Base-by-base conservation (phyloP, 2,888 invertebrate species). In the Charanyca ferruginea region DNA sequence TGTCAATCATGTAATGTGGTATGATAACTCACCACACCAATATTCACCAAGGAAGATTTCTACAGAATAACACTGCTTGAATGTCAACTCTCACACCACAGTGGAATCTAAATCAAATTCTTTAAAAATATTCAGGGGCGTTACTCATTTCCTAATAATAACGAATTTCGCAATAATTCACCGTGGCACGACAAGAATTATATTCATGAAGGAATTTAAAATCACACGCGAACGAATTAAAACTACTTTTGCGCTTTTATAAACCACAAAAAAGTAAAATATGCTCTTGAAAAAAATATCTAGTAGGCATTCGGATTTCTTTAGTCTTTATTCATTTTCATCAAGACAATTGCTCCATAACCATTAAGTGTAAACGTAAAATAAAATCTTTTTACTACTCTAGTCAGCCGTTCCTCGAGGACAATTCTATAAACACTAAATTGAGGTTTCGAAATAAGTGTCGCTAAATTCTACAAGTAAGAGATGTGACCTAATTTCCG, bases 401-500 rank as follows among this genome's bases (percentile, higher is more conserved):
- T 22, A 57, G n/a, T 53, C 74, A 61, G 44, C 74, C 42, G 48
- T 61, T 78, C 53, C 28, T 66, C 59, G 32, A 48, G 35, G 38
- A 23, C 66, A 59, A 59, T 78, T 74, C 67, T 60, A 79, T 71
- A 74, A 71, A 81, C 75, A 66, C 70, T 62, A 70, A 81, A 79
- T 79, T 63, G 55, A 74, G 64, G 58, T 62, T 47, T 38, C 68
- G 53, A 76, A 73, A 70, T 64, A 73, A 73, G 65, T 61, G 69
- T 44, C 66, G 23, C 48, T 70, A 68, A 76, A 70, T 76, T 70
- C 54, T 60, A 52, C 18, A 16, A 70, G 38, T 38, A 32, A 58
- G 53, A 59, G 42, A 69, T 71, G 73, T 66, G 76, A 73, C 79
- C 69, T 73, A 72, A 81, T 77, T 78, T 76, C 76, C 71, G 71